Conservation (phyloP, 2,113 vertebrate genomes). For the Felis chaus region DNA sequence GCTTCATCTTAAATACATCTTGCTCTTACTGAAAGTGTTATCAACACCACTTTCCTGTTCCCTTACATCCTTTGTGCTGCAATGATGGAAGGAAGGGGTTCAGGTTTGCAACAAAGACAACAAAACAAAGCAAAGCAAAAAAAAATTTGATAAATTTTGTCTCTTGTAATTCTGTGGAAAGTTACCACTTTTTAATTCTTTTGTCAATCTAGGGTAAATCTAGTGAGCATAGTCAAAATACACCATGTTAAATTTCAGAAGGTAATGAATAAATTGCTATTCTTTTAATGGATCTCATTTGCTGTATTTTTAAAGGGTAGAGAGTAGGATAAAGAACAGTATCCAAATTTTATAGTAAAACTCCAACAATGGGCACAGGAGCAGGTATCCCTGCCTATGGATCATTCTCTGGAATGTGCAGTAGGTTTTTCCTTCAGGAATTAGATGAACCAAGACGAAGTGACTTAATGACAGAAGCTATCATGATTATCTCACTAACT, state of each 20-base stretch:
- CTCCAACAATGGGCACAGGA: neutral
- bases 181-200: neutral
- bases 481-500: neutral
- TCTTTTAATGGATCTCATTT: neutral
- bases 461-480: neutral
- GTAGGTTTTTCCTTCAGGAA: neutral
- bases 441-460: neutral
- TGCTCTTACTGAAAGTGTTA: neutral
- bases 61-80: constrained; percentile 2
- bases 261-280: neutral
- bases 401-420: neutral
- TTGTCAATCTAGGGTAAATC: neutral
- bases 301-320: neutral
- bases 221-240: constrained; percentile 32
- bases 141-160: neutral
- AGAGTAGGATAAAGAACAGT: neutral
- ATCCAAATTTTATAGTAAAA: neutral
- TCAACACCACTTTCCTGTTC: constrained; percentile 56
- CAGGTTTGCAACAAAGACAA: constrained; percentile 10
- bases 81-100: constrained; percentile 8
- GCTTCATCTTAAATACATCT: constrained; percentile 31
- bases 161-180: neutral
- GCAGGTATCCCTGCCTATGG: neutral
- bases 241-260: neutral
- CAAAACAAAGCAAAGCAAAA: neutral